Conservation (phyloP, 2,888 invertebrate genomes). For the Pachycephus smyrnensis region DNA sequence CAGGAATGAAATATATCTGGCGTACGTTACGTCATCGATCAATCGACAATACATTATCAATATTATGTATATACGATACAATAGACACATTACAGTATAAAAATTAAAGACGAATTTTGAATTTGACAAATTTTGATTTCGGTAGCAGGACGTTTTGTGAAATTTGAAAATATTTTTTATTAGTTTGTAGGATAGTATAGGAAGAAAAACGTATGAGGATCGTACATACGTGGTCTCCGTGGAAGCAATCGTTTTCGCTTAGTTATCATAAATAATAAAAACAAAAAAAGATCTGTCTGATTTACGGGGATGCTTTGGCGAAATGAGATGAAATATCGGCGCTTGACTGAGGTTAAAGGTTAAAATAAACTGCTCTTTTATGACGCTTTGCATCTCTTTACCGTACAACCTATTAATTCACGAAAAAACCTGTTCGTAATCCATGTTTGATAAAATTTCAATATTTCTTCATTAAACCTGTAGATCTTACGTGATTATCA, state of each 20-base stretch:
- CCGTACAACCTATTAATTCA: constrained; percentile 33
- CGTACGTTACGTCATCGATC: neutral
- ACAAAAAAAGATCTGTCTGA: constrained; percentile 32
- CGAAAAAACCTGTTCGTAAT: constrained; percentile 40
- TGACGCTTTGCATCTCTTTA: constrained; percentile 30
- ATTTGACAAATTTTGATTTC: neutral
- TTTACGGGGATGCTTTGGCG: constrained; percentile 39
- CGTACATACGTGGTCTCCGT: constrained; percentile 14
- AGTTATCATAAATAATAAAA: constrained; percentile 46
- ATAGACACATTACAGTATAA: neutral
- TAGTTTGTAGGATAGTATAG: neutral
- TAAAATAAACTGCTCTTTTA: constrained; percentile 42
- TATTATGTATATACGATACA: neutral
- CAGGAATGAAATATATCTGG: neutral
- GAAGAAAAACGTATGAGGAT: constrained; percentile 11
- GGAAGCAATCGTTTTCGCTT: constrained; percentile 40
- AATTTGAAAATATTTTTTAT: neutral
- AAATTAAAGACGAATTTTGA: too few species aligned
- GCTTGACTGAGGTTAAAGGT: constrained; percentile 42
- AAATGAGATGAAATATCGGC: constrained; percentile 43
- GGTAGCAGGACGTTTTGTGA: neutral
- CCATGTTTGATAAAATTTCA: neutral
- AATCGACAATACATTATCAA: neutral
- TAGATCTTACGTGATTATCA: neutral
- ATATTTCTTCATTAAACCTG: neutral